A percentile compares a stretch with the other conserved stretches of the same genome.
These are phyloP conservation scores for Thamnaconus septentrionalis DNA, from an alignment of 2,113 vertebrate genomes.

Conservation along the genomic window DNA sequence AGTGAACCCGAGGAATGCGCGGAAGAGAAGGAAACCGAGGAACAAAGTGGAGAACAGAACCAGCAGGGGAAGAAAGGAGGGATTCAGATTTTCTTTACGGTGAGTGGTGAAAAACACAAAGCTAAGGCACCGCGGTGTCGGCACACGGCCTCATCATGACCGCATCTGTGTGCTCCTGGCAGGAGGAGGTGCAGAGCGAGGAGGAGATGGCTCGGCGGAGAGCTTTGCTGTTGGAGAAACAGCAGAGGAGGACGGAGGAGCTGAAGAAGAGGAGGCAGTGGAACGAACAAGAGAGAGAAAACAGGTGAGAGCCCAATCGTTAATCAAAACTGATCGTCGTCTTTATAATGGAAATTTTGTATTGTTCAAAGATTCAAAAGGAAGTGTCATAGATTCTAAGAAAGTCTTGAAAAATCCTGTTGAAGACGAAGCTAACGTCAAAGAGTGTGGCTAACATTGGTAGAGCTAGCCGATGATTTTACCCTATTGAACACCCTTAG, in stretches of 20 bases:
- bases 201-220: constrained; percentile 84
- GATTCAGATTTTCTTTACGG: constrained; percentile 82
- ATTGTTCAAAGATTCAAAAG: too few species aligned
- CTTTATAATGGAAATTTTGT: too few species aligned
- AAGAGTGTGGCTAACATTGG: too few species aligned
- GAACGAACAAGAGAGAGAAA: constrained; percentile 81
- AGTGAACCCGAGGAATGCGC: constrained; percentile 13
- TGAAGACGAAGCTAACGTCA: too few species aligned
- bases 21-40: not conserved
- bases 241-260: constrained; percentile 84
- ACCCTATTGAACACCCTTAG: too few species aligned
- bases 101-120: constrained; percentile 28
- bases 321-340: too few species aligned
- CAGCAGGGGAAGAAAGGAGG: constrained; percentile 70
- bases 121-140: not conserved
- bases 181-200: constrained; percentile 78
- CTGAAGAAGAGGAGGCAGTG: constrained; percentile 78
- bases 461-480: too few species aligned
- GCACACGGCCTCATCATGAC: not conserved
- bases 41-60: constrained; percentile 68
- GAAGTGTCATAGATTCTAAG: too few species aligned
- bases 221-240: constrained; percentile 81
- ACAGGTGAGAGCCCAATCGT: constrained; percentile 61
- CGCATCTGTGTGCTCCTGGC: constrained; percentile 21
- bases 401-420: too few species aligned